Conservation (phyloP, 1,140 invertebrate genomes). For the Mercenaria mercenaria region DNA sequence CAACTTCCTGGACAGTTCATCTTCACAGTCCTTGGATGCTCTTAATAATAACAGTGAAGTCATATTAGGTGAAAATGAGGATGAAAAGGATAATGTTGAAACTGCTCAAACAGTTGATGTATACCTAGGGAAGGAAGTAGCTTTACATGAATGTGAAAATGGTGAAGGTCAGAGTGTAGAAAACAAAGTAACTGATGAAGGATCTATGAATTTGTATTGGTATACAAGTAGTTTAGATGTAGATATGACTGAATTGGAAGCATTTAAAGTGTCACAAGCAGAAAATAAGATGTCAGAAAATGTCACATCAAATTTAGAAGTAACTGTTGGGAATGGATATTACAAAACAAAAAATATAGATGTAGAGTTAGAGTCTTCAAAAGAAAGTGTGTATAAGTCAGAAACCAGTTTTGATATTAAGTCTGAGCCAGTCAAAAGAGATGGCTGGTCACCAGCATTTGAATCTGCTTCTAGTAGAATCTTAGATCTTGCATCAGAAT, state of each 20-base stretch:
- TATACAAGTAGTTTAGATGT: constrained; percentile 37
- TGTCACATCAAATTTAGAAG: constrained; percentile 25
- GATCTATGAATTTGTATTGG: constrained; percentile 63
- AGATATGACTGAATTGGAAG: constrained; percentile 51
- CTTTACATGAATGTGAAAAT: background rate
- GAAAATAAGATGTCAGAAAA: background rate
- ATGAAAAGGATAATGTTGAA: background rate
- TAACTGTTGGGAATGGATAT: constrained; percentile 51
- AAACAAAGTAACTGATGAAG: constrained; percentile 6
- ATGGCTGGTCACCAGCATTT: constrained; percentile 60
- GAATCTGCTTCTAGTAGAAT: constrained; percentile 62
- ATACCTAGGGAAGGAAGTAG: constrained; percentile 56
- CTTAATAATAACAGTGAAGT: constrained; percentile 54
- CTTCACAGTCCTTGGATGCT: constrained; percentile 30
- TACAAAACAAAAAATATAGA: constrained; percentile 45
- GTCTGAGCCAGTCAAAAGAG: background rate
- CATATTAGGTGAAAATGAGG: background rate
- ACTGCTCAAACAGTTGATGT: constrained; percentile 21
- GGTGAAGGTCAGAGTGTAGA: background rate
- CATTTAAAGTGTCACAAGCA: constrained; percentile 22
- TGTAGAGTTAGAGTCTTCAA: background rate
- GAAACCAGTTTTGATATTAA: constrained; percentile 31
- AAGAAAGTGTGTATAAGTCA: background rate
- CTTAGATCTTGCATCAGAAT: constrained; percentile 55
- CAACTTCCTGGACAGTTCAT: background rate